Conservation (phyloP, 2,888 invertebrate species). For the Cataglyphis rosenhaueri region DNA sequence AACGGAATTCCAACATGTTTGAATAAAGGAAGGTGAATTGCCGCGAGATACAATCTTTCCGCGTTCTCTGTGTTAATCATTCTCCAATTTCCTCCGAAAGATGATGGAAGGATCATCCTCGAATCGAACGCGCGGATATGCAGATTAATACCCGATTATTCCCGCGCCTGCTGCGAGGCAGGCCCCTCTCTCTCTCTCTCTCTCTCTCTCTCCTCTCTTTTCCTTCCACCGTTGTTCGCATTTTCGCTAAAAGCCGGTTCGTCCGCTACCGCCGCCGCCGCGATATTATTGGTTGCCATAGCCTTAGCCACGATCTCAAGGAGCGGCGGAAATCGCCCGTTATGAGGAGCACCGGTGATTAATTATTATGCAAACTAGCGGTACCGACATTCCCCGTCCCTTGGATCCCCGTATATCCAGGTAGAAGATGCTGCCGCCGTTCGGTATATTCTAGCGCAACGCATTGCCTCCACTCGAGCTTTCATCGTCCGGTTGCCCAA, state of each 20-base stretch:
- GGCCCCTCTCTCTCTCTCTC: no score
- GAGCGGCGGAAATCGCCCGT: conserved; percentile 81
- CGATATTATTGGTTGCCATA: conserved; percentile 63
- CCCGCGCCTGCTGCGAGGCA: conserved; percentile 31
- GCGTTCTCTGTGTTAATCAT: conserved; percentile 44
- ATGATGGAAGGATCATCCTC: conserved; percentile 36
- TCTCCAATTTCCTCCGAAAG: conserved; percentile 49
- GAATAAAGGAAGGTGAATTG: conserved; percentile 44
- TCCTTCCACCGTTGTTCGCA: conserved; percentile 46
- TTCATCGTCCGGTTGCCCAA: conserved; percentile 36
- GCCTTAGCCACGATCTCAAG: conserved; percentile 60
- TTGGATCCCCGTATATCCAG: conserved; percentile 42
- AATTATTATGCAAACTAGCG: conserved; percentile 82
- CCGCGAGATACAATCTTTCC: conserved; percentile 41
- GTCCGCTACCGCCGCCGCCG: conserved; percentile 33
- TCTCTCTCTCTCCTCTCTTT: conserved; percentile 44
- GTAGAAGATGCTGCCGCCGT: conserved; percentile 52
- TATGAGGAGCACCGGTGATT: conserved; percentile 79
- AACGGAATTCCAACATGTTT: background rate
- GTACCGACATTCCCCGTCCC: conserved; percentile 69
- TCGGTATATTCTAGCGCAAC: conserved; percentile 52
- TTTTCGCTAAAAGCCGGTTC: conserved; percentile 56
- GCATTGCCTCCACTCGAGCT: conserved; percentile 25
- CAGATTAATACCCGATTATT: conserved; percentile 48
- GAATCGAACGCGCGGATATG: conserved; percentile 47